A percentile compares a stretch with the other conserved stretches of the same genome.
Conservation (phyloP, 2,797 vertebrate species). For the Limnodromus scolopaceus region DNA sequence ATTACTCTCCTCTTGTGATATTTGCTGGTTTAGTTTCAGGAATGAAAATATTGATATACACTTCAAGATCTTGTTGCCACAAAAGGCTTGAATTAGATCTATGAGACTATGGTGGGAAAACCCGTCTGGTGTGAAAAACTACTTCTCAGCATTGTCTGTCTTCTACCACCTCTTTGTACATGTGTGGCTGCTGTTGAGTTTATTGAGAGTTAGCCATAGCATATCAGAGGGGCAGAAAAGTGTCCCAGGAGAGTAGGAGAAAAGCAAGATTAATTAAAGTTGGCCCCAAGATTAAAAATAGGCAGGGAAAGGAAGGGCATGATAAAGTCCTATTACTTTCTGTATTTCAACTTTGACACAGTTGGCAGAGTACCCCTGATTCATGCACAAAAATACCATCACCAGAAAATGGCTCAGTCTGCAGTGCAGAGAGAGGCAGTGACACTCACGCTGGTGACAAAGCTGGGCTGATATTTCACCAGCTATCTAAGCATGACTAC, state of each 20-base stretch:
- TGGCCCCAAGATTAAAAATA: background rate
- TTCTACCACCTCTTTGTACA: background rate
- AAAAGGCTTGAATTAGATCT: background rate
- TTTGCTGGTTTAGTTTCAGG: slow-evolving; percentile 45
- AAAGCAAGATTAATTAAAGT: background rate
- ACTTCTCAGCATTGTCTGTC: background rate
- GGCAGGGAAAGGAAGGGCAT: rapidly evolving
- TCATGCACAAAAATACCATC: rapidly evolving
- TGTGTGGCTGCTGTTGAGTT: background rate
- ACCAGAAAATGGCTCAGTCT: background rate
- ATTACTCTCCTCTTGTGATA: slow-evolving; percentile 47
- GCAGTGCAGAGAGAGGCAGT: background rate
- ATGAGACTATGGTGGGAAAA: background rate
- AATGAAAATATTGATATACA: slow-evolving; percentile 59
- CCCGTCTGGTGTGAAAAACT: slow-evolving; percentile 13
- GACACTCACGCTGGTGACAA: background rate
- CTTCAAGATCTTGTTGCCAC: slow-evolving; percentile 8
- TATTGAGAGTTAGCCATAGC: background rate
- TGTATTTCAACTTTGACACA: background rate
- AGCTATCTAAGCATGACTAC: background rate
- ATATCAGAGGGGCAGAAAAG: background rate
- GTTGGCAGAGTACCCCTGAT: background rate
- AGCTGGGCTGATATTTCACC: background rate
- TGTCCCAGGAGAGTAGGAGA: background rate
- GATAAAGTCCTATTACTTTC: background rate